Conservation (phyloP, 2,888 invertebrate genomes). For the Luperina nickerlii region DNA sequence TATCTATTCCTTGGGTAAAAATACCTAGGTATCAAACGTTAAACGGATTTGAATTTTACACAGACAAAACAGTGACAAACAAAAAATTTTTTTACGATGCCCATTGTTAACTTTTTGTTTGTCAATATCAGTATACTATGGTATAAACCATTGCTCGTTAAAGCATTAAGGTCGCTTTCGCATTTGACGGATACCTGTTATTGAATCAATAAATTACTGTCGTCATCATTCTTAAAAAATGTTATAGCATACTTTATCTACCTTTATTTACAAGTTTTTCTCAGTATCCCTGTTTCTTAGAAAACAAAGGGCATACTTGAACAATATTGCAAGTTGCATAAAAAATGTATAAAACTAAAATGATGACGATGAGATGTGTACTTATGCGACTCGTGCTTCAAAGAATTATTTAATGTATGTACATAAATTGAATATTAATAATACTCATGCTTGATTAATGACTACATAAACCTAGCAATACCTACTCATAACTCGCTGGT, state of each 20-base stretch:
- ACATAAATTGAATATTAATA: constrained; percentile 25
- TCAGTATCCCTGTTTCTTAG: constrained; percentile 29
- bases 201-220: constrained; percentile 41
- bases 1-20: background rate
- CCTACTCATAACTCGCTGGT: constrained; percentile 3
- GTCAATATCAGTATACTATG: constrained; percentile 40
- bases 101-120: constrained; percentile 6
- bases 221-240: constrained; percentile 21
- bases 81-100: constrained; percentile 21
- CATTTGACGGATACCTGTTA: constrained; percentile 39
- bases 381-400: constrained; percentile 18
- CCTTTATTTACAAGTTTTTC: constrained; percentile 15
- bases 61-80: background rate
- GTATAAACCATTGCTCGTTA: constrained; percentile 22
- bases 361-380: constrained; percentile 3
- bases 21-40: background rate
- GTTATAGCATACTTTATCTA: constrained; percentile 6
- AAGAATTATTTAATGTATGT: constrained; percentile 11
- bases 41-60: background rate
- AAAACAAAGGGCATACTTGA: constrained; percentile 31
- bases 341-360: constrained; percentile 32
- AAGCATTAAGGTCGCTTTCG: constrained; percentile 26
- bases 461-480: constrained; percentile 3
- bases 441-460: constrained; percentile 28
- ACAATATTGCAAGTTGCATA: constrained; percentile 17